phyloP scores from a whole-genome alignment of 2,113 vertebrate genomes.

The Silurus asotus region DNA sequence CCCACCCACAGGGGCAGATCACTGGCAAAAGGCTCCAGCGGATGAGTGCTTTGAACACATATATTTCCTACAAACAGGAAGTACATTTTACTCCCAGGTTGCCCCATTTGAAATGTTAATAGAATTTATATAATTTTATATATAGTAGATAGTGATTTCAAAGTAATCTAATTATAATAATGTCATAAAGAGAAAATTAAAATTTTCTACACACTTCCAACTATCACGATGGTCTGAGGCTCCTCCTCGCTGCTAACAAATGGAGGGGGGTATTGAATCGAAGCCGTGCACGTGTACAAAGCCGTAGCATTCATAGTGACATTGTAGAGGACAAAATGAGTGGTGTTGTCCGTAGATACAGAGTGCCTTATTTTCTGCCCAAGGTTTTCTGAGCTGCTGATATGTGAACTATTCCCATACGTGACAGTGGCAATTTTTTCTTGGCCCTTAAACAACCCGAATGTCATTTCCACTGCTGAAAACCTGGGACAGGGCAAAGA shows the following conservation, averaged over 20 bases:
- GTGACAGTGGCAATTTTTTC: background rate
- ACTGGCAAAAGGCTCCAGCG: background rate
- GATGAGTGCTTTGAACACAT: background rate
- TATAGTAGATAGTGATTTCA: background rate
- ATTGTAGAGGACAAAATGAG: conserved; percentile 27
- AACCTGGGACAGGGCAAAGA: conserved; percentile 40
- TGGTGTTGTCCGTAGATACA: background rate
- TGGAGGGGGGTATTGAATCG: conserved; percentile 47
- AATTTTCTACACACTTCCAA: conserved; percentile 42
- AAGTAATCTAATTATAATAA: background rate
- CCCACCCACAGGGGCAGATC: conserved; percentile 20
- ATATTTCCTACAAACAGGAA: background rate
- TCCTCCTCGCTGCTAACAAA: background rate
- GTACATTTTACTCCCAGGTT: background rate
- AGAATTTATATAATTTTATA: background rate
- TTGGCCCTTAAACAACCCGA: conserved; percentile 14
- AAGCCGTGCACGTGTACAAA: conserved; percentile 44
- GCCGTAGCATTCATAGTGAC: conserved; percentile 24
- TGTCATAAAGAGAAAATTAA: background rate
- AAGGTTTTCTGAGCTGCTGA: background rate
- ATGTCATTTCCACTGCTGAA: conserved; percentile 13
- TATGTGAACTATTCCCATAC: background rate
- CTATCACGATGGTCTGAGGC: conserved; percentile 33
- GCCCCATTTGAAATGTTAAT: background rate
- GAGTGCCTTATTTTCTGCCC: background rate